Base-by-base conservation (phyloP, 2,113 vertebrate genomes). In the Salvelinus namaycush region DNA sequence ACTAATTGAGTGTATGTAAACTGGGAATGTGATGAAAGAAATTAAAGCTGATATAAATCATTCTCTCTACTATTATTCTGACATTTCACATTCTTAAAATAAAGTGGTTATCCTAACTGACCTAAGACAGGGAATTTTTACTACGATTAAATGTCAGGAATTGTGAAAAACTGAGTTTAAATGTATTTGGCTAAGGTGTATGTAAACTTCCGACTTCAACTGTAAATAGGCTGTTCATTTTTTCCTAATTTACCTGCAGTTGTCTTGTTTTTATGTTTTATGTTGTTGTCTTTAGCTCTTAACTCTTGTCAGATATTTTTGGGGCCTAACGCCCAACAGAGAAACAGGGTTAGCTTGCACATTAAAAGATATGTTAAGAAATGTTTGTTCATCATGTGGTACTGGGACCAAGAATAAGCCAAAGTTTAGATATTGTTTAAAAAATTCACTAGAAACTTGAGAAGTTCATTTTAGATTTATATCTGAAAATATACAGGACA, bases 391-490 rank as follows among this genome's bases (percentile, higher is more conserved):
- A n/a, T 72, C 29, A 82, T 71, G 72, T 81, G 65, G 78, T 83
- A 83, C 84, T 80, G 80, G 1, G 80, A 83, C 81, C 74, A 88
- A 83, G 80, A 86, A 86, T 83, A 93, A 92, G 87, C 92, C 92
- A 93, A 94, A 93, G 92, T 81, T 88, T 89, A 91, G 85, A 60
- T 48, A 74, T 64, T 81, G 12, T 44, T 54, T 18, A 64, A 85
- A 81, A 88, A 70, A 85, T 89, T 86, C 87, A 90, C 87, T 88
- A 89, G 82, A 87, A 59, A 68, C 83, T 81, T 79, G 9, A 39
- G 39, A 44, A 44, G 75, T 70, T 34, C 11, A 84, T 76, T 76
- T 86, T 83, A 70, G 68, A 44, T 74, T 79, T 78, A 79, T 74
- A 74, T 90, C 84, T 83, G 77, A 82, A 87, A 74, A 83, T 84